A percentile compares a stretch with the other conserved stretches of the same genome.
Evolutionary conservation across 2,888 invertebrate species (phyloP).

Genomic region (Dinocampus coccinellae): DNA sequence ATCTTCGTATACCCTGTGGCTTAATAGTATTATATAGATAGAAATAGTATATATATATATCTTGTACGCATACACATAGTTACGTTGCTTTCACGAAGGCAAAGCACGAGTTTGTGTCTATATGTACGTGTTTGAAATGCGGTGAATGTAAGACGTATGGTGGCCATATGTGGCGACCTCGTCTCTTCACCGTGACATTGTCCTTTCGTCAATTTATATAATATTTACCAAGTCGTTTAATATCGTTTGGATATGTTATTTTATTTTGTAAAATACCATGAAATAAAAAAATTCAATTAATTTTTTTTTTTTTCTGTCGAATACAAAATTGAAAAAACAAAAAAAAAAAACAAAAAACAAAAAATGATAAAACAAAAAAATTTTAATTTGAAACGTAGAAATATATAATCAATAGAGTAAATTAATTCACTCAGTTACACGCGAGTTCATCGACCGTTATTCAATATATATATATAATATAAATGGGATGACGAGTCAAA

Average conservation of each 20-base stretch:
- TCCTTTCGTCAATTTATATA: too few relatives aligned
- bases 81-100: background rate
- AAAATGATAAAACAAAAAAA: too few relatives aligned
- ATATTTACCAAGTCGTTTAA: background rate
- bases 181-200: background rate
- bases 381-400: background rate
- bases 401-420: background rate
- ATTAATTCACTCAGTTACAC: background rate
- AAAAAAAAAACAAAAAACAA: background rate
- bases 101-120: background rate
- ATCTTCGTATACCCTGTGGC: background rate
- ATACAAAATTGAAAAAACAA: background rate
- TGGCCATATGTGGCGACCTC: constrained; percentile 1
- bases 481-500: background rate
- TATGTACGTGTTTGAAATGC: background rate
- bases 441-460: background rate
- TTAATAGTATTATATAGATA: background rate
- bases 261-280: too few relatives aligned
- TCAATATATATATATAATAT: background rate
- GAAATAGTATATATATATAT: too few relatives aligned
- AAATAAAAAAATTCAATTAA: background rate
- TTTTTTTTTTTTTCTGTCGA: too few relatives aligned
- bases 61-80: background rate
- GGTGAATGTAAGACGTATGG: constrained; percentile 10
- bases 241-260: background rate